Percentiles rank a stretch among this genome's conserved stretches.
phyloP scores from a whole-genome alignment of 2,797 vertebrate genomes.

The Adrianichthys oophorus region DNA sequence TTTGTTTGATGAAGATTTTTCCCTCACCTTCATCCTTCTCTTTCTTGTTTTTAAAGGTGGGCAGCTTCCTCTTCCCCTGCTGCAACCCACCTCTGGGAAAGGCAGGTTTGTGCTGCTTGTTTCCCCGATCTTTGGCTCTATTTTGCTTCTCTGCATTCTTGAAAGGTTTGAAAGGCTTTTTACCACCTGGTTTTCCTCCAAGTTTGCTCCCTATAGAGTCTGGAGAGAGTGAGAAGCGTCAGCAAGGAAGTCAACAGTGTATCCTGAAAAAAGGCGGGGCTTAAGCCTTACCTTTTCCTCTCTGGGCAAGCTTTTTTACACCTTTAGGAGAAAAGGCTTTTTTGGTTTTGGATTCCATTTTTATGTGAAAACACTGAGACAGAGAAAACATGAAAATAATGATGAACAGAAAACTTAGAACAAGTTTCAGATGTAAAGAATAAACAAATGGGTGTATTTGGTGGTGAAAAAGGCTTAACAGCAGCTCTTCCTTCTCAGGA shows the following conservation, averaged over 20 bases:
- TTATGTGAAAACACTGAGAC: background rate
- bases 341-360: constrained; percentile 75
- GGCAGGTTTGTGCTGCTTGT: constrained; percentile 45
- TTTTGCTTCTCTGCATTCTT: constrained; percentile 54
- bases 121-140: constrained; percentile 32
- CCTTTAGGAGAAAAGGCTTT: constrained; percentile 62
- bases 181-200: constrained; percentile 54
- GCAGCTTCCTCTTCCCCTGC: constrained; percentile 65
- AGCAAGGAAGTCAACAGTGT: background rate
- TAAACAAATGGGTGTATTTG: too few relatives aligned
- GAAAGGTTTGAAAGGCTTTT: constrained; percentile 61
- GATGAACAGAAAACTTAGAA: background rate
- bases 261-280: too few relatives aligned
- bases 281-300: constrained; percentile 67
- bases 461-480: too few relatives aligned
- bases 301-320: constrained; percentile 64
- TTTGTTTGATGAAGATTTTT: background rate
- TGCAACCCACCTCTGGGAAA: constrained; percentile 46
- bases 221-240: constrained; percentile 7
- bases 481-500: too few relatives aligned
- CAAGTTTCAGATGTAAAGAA: too few relatives aligned
- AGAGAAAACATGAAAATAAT: background rate
- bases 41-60: constrained; percentile 14
- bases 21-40: constrained; percentile 50
- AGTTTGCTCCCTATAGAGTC: constrained; percentile 59